phyloP scores from a whole-genome alignment of 2,797 vertebrate species.

The Glyptemys insculpta region DNA sequence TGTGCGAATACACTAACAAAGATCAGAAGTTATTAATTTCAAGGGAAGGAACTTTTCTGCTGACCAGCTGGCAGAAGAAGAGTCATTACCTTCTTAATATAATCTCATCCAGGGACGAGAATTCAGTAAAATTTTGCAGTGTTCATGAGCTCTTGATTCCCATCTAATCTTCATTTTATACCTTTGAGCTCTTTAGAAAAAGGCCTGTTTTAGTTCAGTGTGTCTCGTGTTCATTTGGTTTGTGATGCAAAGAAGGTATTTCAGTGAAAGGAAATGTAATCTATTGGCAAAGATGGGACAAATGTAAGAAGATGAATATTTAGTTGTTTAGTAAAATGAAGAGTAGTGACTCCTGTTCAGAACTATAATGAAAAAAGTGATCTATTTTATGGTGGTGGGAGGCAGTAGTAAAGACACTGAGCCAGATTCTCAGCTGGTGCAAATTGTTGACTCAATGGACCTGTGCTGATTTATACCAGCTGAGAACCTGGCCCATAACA shows the following conservation, averaged over 20 bases:
- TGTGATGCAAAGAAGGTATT: not conserved
- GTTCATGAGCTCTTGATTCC: not conserved
- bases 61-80: not conserved
- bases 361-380: not conserved
- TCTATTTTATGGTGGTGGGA: not conserved
- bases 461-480: constrained; percentile 2
- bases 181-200: not conserved
- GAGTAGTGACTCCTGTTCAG: not conserved
- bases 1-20: not conserved
- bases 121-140: not conserved
- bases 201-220: not conserved
- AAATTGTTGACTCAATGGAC: not conserved
- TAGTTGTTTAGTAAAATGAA: not conserved
- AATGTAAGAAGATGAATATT: not conserved
- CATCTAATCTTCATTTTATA: constrained; percentile 4
- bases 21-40: not conserved
- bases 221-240: not conserved
- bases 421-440: constrained; percentile 21
- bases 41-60: not conserved
- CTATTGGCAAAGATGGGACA: not conserved
- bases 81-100: not conserved
- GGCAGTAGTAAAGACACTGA: not conserved
- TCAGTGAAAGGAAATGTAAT: not conserved
- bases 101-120: not conserved
- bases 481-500: constrained; percentile 11